These are phyloP conservation scores for Tipula unca DNA, from an alignment of 2,888 invertebrate genomes.

Conservation along the genomic window DNA sequence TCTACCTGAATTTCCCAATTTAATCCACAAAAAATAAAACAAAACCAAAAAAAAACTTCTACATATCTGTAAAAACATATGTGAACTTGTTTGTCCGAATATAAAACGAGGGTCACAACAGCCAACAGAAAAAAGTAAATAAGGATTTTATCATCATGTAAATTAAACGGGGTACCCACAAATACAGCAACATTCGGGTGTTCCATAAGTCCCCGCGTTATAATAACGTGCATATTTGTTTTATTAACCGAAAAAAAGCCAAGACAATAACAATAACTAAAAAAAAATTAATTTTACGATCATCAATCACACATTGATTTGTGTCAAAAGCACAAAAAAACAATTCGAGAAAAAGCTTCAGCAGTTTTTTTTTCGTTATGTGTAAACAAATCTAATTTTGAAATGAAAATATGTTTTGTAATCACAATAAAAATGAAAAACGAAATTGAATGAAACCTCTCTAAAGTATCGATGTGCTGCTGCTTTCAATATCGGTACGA, in stretches of 20 bases:
- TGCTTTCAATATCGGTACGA: background rate
- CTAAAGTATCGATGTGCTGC: background rate
- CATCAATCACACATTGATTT: background rate
- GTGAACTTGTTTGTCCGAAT: background rate
- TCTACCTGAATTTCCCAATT: background rate
- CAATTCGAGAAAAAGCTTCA: background rate
- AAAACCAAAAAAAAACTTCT: background rate
- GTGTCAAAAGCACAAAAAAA: background rate
- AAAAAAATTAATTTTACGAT: background rate
- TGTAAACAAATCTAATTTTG: background rate
- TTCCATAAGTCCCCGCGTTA: too few species aligned
- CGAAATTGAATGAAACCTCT: background rate
- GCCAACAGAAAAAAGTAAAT: background rate
- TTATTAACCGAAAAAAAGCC: too few species aligned
- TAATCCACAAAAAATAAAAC: too few species aligned
- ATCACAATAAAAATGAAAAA: background rate
- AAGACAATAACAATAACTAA: background rate
- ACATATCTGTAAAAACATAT: background rate
- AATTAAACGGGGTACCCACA: background rate
- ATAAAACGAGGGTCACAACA: background rate
- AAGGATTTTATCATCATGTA: too few species aligned
- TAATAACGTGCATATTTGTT: too few species aligned
- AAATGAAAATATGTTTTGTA: background rate
- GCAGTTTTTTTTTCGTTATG: background rate
- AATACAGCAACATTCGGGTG: background rate